These are phyloP conservation scores for Lasioglossum morio DNA, from an alignment of 2,888 invertebrate species.

Conservation along the genomic window DNA sequence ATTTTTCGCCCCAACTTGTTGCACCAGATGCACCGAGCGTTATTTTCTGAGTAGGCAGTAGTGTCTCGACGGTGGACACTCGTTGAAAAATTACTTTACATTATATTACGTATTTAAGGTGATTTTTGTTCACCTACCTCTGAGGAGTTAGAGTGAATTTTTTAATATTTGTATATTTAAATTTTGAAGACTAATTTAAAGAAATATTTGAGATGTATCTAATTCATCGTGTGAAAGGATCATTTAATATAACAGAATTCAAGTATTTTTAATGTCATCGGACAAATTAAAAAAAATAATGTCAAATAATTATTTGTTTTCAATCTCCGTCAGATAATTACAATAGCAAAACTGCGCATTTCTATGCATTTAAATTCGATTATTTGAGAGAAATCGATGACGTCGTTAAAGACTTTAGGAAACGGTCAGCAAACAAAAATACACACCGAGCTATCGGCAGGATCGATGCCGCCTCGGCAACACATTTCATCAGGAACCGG, in stretches of 20 bases:
- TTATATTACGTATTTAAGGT: too few relatives aligned
- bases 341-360: not conserved
- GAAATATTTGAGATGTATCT: too few relatives aligned
- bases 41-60: not conserved
- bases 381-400: not conserved
- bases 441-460: not conserved
- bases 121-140: too few relatives aligned
- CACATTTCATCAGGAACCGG: not conserved
- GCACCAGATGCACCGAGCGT: not conserved
- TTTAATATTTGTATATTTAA: too few relatives aligned
- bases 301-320: too few relatives aligned
- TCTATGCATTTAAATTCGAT: not conserved
- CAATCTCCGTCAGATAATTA: not conserved
- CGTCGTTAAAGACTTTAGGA: not conserved
- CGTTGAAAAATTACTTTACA: not conserved
- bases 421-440: not conserved
- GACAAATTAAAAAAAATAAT: too few relatives aligned
- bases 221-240: too few relatives aligned
- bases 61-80: too few relatives aligned
- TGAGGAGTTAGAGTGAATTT: too few relatives aligned
- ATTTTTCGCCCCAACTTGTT: not conserved
- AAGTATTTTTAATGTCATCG: too few relatives aligned
- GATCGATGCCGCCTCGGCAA: not conserved
- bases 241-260: too few relatives aligned
- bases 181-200: too few relatives aligned